A percentile compares a stretch with the other conserved stretches of the same genome.
Evolutionary conservation across 1,140 invertebrate species (phyloP).

Genomic region (Colletes latitarsis): DNA sequence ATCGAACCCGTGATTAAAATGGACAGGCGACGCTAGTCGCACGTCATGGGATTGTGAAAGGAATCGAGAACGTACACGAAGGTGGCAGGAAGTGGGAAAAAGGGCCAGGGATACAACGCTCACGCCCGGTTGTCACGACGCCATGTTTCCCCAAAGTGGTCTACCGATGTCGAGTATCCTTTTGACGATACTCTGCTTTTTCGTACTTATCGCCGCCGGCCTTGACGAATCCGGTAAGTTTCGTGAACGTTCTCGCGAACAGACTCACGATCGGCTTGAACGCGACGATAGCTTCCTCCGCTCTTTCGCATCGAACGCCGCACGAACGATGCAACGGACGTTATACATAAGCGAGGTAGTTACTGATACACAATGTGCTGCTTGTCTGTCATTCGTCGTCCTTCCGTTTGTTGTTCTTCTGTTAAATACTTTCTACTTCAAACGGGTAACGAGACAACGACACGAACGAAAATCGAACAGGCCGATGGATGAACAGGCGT

Average conservation of each 20-base stretch:
- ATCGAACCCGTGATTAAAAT: neutral
- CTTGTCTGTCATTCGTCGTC: slow-evolving; percentile 28
- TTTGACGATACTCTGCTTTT: slow-evolving; percentile 58
- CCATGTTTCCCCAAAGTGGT: slow-evolving; percentile 71
- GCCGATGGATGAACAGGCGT: neutral
- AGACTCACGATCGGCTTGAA: neutral
- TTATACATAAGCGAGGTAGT: slow-evolving; percentile 11
- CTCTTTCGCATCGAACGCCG: slow-evolving; percentile 12
- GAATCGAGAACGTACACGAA: slow-evolving; percentile 23
- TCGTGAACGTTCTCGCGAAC: neutral
- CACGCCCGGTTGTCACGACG: slow-evolving; percentile 74
- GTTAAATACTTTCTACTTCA: neutral
- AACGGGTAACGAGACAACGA: neutral
- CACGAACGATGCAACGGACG: neutral
- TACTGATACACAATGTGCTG: slow-evolving; percentile 4
- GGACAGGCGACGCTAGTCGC: slow-evolving; percentile 40
- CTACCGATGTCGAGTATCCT: slow-evolving; percentile 65
- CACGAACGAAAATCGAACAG: neutral
- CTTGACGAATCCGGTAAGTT: slow-evolving; percentile 68
- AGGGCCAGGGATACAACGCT: slow-evolving; percentile 54
- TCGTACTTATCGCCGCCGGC: slow-evolving; percentile 59
- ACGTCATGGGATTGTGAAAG: slow-evolving; percentile 48
- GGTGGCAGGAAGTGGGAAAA: slow-evolving; percentile 48
- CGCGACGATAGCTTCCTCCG: neutral
- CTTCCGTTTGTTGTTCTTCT: neutral